Evolutionary conservation across 2,797 vertebrate species (phyloP), one percentile per base, ranked within the genome.

Genomic region (Helarctos malayanus): DNA sequence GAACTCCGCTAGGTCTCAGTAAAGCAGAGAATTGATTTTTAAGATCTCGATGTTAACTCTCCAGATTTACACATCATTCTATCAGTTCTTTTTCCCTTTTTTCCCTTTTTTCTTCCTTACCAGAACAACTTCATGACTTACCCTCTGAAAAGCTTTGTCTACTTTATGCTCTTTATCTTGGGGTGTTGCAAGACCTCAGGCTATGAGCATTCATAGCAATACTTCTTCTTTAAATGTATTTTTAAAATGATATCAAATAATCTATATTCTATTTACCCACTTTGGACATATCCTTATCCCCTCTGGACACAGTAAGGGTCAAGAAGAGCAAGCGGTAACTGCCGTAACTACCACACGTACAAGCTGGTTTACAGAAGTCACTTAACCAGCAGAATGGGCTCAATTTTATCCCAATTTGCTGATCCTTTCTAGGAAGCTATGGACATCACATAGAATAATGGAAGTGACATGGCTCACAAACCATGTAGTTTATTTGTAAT

Each of bases 11-110:
- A 69, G 49, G n/a, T 75, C 71, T 3, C 12, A 90, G 79, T 65
- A 86, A 94, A 97, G 80, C 56, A 90, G 21, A 93, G 59, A 90
- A 94, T 23, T 95, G 83, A 97, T 96, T 95, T 96, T 94, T 95
- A 96, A 96, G 61, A 94, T 96, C 71, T 85, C 90, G 32, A 88
- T 94, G 52, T 82, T 97, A 94, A 95, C 45, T 90, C 56, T 92
- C 27, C 18, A 23, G 57, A 86, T 97, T 90, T 81, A 90, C 1
- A 89, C 23, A 78, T 86, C n/a, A 92, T n/a, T 85, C 45, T 85
- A 73, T 69, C n/a, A 49, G 49, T 15, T 83, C 3, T 32, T 75
- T 81, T 78, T 65, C 23, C 16, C 10, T 25, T 68, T 69, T 35
- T 5, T 3, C 41, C 11, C 29, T 57, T 78, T 78, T 61, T 68